Evolutionary conservation across 2,888 invertebrate species (phyloP).

Genomic region (Nebria salina): DNA sequence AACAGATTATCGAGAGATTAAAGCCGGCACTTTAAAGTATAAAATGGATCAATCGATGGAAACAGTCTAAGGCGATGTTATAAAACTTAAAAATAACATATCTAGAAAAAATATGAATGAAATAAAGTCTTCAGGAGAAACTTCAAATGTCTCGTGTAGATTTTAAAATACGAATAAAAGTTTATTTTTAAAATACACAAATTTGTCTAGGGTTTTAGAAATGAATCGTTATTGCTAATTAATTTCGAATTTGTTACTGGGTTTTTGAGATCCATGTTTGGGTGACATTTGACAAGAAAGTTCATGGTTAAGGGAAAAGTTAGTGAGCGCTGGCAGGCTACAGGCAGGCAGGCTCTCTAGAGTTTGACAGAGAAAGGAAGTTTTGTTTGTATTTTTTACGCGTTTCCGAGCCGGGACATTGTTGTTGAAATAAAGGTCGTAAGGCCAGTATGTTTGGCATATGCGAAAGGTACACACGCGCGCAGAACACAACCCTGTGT

Average conservation of each 20-base stretch:
- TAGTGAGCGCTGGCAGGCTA: neutral
- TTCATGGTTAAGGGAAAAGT: neutral
- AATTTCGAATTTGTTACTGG: neutral
- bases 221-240: neutral
- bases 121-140: no score
- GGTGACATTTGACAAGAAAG: conserved; percentile 4
- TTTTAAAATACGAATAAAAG: no score
- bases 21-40: conserved; percentile 27
- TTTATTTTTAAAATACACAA: no score
- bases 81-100: neutral
- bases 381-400: neutral
- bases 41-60: neutral
- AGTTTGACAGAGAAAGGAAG: neutral
- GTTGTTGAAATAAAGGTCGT: conserved; percentile 16
- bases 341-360: neutral
- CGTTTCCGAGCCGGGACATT: neutral
- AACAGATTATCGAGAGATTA: conserved; percentile 44
- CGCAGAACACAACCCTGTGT: neutral
- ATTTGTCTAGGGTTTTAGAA: neutral
- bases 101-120: neutral
- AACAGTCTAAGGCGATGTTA: neutral
- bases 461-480: neutral
- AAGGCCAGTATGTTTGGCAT: conserved; percentile 19
- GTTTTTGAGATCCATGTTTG: neutral
- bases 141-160: no score